Evolutionary conservation across 2,113 vertebrate species (phyloP).

Genomic region (Apteryx owenii): DNA sequence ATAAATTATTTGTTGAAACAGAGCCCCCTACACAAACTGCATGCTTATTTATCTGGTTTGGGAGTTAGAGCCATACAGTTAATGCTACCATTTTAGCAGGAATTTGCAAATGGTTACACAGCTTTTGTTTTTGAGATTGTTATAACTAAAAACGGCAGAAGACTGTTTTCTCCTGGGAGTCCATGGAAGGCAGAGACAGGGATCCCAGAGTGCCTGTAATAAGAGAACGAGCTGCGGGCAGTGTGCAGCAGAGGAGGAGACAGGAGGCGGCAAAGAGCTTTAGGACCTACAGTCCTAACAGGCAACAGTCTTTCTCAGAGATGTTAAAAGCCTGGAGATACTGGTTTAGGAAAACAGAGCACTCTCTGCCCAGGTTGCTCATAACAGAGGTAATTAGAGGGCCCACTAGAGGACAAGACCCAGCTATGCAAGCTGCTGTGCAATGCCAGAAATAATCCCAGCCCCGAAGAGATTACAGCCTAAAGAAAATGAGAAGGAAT

Average conservation of each 20-base stretch:
- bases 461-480: not conserved
- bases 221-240: not conserved
- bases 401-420: not conserved
- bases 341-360: not conserved
- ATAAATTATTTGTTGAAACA: constrained; percentile 63
- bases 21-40: not conserved
- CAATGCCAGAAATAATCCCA: not conserved
- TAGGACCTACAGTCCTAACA: not conserved
- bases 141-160: not conserved
- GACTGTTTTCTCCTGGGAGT: not conserved
- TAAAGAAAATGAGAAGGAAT: not conserved
- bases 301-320: not conserved
- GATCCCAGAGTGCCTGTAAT: not conserved
- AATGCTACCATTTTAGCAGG: not conserved
- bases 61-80: not conserved
- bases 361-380: not conserved
- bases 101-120: not conserved
- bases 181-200: not conserved
- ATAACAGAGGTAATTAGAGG: not conserved
- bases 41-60: not conserved
- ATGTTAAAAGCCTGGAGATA: not conserved
- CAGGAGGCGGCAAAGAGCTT: not conserved
- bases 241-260: not conserved
- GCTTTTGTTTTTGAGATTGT: not conserved
- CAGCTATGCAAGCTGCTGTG: not conserved